A percentile compares a stretch with the other conserved stretches of the same genome.
Conservation (phyloP, 2,797 vertebrate genomes). For the Psittacula derbiana region DNA sequence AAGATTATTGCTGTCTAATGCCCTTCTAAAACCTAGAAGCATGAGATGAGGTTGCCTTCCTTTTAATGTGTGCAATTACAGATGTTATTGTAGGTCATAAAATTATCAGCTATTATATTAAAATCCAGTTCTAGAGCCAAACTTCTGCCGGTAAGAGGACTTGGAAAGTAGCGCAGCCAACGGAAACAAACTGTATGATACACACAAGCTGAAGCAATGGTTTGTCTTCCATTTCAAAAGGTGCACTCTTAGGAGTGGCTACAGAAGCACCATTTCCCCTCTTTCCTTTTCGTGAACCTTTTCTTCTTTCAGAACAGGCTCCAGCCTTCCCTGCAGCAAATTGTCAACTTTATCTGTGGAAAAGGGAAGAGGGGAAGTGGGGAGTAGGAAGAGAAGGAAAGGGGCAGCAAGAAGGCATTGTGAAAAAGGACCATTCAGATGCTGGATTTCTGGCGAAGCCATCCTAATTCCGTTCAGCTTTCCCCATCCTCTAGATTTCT, state of each 20-base stretch:
- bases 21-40: neutral
- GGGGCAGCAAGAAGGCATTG: neutral
- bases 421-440: neutral
- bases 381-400: neutral
- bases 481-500: neutral
- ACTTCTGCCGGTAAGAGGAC: neutral
- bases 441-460: neutral
- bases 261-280: neutral
- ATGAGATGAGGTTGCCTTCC: neutral
- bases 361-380: neutral
- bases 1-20: neutral
- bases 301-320: neutral
- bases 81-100: neutral
- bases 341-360: neutral
- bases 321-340: neutral
- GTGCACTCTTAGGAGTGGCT: fast-evolving
- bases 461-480: neutral
- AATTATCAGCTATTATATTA: neutral
- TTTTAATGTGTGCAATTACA: neutral
- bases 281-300: neutral
- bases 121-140: neutral
- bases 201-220: neutral
- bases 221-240: neutral
- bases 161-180: neutral
- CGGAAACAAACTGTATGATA: neutral